phyloP scores from a whole-genome alignment of 2,113 vertebrate species.

The Nothocercus nigrocapillus region DNA sequence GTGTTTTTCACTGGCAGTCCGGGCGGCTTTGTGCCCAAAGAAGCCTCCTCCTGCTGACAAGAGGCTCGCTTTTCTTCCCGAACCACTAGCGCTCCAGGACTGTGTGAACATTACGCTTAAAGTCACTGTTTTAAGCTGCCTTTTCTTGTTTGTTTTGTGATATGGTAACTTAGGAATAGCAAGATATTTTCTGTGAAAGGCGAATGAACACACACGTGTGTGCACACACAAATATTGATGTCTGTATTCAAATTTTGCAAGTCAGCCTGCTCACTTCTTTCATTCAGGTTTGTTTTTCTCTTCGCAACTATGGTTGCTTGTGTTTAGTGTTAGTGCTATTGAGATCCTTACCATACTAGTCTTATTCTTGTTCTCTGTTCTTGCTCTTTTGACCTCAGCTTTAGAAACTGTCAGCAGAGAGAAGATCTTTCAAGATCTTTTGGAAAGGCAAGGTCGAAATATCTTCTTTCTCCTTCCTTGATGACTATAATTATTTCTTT shows the following conservation, averaged over 20 bases:
- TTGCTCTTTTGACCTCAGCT: not conserved
- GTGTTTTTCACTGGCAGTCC: not conserved
- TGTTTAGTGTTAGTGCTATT: not conserved
- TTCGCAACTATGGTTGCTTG: not conserved
- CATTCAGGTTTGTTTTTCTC: not conserved
- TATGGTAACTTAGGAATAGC: not conserved
- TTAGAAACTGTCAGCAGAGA: not conserved
- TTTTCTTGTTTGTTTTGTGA: not conserved
- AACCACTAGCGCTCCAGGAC: not conserved
- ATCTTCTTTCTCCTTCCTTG: not conserved
- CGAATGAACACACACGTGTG: not conserved
- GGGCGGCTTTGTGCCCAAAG: not conserved
- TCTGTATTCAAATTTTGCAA: not conserved
- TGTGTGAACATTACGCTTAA: not conserved
- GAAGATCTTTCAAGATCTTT: not conserved
- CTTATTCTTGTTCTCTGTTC: not conserved
- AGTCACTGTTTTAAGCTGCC: not conserved
- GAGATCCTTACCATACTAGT: not conserved
- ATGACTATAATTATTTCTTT: not conserved
- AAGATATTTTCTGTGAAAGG: not conserved
- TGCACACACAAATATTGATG: not conserved
- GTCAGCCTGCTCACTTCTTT: not conserved
- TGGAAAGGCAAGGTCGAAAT: not conserved
- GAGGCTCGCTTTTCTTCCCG: not conserved
- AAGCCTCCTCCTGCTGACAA: not conserved